Base-by-base conservation (phyloP, 2,888 invertebrate genomes). In the Epistrophe eligans region DNA sequence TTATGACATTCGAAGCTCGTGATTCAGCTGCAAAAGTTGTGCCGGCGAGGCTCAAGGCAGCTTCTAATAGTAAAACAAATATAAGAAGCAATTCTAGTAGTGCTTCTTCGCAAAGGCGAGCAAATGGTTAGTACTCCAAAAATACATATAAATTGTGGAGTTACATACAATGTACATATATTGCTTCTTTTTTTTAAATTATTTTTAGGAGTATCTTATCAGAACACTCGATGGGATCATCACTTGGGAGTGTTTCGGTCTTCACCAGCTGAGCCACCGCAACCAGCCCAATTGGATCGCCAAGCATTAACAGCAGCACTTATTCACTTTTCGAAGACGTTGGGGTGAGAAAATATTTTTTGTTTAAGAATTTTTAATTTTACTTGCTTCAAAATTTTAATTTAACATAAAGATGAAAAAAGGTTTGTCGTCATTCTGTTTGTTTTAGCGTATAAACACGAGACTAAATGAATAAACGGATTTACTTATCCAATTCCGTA, bases 1-100 rank as follows among this genome's bases (percentile, higher is more conserved):
- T 99, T 72, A 98, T 99, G 97, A 99, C 99, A n/a, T 98, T 99
- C 91, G 99, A 99, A 92, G 98, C 98, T 0, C 95, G 99, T 4
- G 99, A 99, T 93, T 97, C 97, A 85, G 97, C 99, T 0, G 97
- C 98, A 2, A 97, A 97, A 92, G 97, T 98, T 72, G 97, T 97
- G 17, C 98, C 98, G 1, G 97, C 97, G 43, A 94, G 96, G 28
- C 94, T 95, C 81, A 94, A 95, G 89, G 91, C 93, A 6, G 77
- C 89, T 32, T 94, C 90, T 91, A 94, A 85, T 73, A 91, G 89
- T 77, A 91, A 91, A 79, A 90, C 90, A 38, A 89, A 90, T 8
- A 89, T 91, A 17, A 90, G 91, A 35, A 92, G 91, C 64, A 93
- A 92, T 89, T 91, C 91, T 28, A 92, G 92, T 38, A 92, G 92